phyloP scores from a whole-genome alignment of 2,113 vertebrate species.

The Galemys pyrenaicus region DNA sequence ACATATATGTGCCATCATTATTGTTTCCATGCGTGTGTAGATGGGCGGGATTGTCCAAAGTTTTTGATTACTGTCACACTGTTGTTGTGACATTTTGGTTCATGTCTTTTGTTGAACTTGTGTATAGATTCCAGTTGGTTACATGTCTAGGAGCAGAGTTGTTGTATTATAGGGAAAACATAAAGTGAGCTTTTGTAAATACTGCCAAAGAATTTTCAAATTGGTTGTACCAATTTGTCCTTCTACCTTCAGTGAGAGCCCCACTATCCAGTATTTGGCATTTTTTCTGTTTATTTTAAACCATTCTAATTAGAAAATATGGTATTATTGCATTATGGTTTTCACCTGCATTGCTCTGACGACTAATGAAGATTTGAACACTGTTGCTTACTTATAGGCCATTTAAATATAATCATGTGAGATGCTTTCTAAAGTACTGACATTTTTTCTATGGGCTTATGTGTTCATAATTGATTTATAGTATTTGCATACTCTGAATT shows the following conservation, averaged over 20 bases:
- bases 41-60: not conserved
- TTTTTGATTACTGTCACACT: not conserved
- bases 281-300: slow-evolving; percentile 32
- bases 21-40: not conserved
- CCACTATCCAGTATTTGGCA: not conserved
- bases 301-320: not conserved
- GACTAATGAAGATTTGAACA: not conserved
- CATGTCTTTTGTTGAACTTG: not conserved
- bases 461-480: not conserved
- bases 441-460: not conserved
- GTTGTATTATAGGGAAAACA: not conserved
- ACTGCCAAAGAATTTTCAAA: not conserved
- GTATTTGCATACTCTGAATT: not conserved
- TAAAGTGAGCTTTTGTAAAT: not conserved
- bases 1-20: not conserved
- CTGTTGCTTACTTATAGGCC: not conserved
- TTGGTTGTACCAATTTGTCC: not conserved
- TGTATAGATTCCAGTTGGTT: not conserved
- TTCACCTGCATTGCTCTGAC: not conserved
- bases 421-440: not conserved
- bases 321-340: not conserved
- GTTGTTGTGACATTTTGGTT: not conserved
- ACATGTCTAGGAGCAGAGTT: not conserved
- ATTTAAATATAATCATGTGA: not conserved
- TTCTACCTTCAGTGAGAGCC: not conserved